These are phyloP conservation scores for Oscheius sp. DNA, from an alignment of 2,888 invertebrate genomes.

Conservation along the genomic window DNA sequence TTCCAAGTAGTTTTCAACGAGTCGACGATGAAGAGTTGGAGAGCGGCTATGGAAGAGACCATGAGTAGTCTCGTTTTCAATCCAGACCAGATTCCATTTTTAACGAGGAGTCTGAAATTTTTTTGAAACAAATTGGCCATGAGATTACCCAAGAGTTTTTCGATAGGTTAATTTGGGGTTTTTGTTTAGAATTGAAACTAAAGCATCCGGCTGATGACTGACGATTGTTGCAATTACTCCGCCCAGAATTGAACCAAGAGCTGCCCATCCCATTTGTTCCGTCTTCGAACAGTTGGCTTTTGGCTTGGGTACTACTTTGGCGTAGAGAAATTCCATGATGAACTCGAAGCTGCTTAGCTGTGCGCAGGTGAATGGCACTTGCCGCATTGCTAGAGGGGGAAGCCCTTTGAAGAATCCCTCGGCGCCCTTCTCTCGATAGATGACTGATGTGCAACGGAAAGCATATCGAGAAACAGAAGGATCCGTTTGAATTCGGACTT, in stretches of 20 bases:
- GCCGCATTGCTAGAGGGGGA: slow-evolving; percentile 91
- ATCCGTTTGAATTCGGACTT: slow-evolving; percentile 76
- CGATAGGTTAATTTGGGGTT: slow-evolving; percentile 1
- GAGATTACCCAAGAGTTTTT: neutral
- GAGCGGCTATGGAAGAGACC: slow-evolving; percentile 43
- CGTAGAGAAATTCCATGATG: slow-evolving; percentile 86
- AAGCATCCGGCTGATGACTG: neutral
- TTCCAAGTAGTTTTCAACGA: neutral
- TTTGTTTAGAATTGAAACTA: slow-evolving; percentile 6
- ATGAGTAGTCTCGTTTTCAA: slow-evolving; percentile 39
- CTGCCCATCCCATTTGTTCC: slow-evolving; percentile 91
- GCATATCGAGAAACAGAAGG: neutral
- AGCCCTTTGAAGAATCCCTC: slow-evolving; percentile 78
- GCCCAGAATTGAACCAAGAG: slow-evolving; percentile 82
- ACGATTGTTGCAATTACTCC: slow-evolving; percentile 3
- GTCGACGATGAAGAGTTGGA: neutral
- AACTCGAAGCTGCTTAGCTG: slow-evolving; percentile 97
- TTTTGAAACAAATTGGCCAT: neutral
- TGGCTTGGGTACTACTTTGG: slow-evolving; percentile 85
- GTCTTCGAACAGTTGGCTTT: slow-evolving; percentile 84
- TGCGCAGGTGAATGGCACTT: slow-evolving; percentile 99
- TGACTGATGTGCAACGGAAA: neutral
- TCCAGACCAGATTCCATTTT: slow-evolving; percentile 38
- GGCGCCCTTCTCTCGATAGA: neutral
- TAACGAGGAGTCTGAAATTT: slow-evolving; percentile 25